Evolutionary conservation across 2,113 vertebrate genomes (phyloP).

Genomic region (Microcebus murinus): DNA sequence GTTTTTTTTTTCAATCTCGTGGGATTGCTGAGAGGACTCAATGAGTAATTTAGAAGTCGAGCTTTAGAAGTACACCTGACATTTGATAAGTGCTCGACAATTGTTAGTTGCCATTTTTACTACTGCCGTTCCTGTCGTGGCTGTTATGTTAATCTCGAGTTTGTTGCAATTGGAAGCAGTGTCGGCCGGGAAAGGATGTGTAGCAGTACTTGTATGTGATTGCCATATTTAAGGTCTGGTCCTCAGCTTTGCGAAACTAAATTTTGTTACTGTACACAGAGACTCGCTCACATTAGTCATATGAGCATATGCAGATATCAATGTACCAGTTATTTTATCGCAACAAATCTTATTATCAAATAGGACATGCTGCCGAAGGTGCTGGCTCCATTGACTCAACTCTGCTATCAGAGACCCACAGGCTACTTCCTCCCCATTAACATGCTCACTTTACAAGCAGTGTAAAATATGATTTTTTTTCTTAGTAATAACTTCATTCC

Average conservation of each 20-base stretch:
- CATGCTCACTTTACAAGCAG: not conserved
- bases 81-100: slow-evolving; percentile 9
- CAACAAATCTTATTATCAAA: not conserved
- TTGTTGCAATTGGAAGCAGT: slow-evolving; percentile 38
- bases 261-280: not conserved
- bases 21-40: not conserved
- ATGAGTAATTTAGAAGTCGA: not conserved
- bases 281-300: not conserved
- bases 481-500: not conserved
- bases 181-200: slow-evolving; percentile 40
- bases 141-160: slow-evolving; percentile 37
- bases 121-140: not conserved
- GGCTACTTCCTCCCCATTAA: not conserved
- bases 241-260: slow-evolving; percentile 17
- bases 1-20: not conserved
- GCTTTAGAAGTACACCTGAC: slow-evolving; percentile 35
- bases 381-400: not conserved
- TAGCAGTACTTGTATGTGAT: not conserved
- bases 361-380: not conserved
- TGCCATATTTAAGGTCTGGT: not conserved
- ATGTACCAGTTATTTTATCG: not conserved
- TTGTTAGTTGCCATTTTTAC: slow-evolving; percentile 22
- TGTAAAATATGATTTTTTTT: not conserved
- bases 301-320: not conserved
- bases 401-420: not conserved